Percentiles rank a stretch among this genome's conserved stretches.
These are phyloP conservation scores for Tringa solitaria DNA, from an alignment of 2,113 vertebrate genomes.

Conservation along the genomic window DNA sequence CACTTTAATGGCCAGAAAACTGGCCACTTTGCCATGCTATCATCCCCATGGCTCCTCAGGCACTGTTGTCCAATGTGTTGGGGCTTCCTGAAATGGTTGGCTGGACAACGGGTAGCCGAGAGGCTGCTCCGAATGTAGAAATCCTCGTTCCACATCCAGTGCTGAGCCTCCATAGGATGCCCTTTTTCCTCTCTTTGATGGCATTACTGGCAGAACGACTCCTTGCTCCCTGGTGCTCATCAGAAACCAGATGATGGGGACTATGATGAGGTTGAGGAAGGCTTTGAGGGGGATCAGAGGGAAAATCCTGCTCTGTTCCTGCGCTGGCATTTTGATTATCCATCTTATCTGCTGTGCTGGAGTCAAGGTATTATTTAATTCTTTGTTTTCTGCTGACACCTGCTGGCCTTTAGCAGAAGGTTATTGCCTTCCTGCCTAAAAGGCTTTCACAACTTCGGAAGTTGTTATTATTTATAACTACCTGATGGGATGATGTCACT, in stretches of 20 bases:
- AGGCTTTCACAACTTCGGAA: background rate
- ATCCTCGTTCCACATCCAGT: background rate
- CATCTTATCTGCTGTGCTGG: background rate
- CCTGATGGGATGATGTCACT: background rate
- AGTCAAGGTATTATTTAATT: background rate
- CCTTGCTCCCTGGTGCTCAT: background rate
- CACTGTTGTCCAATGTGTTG: background rate
- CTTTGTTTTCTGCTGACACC: background rate
- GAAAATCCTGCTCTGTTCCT: constrained; percentile 38
- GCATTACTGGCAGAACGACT: background rate
- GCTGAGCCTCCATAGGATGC: background rate
- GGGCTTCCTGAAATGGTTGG: background rate
- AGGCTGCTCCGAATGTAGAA: background rate
- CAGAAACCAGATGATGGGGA: background rate
- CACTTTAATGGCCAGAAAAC: background rate
- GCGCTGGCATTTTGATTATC: background rate
- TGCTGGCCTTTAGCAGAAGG: background rate
- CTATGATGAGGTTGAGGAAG: constrained; percentile 8
- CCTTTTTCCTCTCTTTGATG: constrained; percentile 21
- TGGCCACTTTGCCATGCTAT: background rate
- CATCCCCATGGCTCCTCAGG: background rate
- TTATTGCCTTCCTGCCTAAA: background rate
- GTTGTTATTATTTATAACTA: background rate
- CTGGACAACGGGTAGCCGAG: constrained; percentile 18
- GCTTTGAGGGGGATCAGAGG: background rate